Conservation (phyloP, 2,888 invertebrate genomes). For the Chloromyia formosa region DNA sequence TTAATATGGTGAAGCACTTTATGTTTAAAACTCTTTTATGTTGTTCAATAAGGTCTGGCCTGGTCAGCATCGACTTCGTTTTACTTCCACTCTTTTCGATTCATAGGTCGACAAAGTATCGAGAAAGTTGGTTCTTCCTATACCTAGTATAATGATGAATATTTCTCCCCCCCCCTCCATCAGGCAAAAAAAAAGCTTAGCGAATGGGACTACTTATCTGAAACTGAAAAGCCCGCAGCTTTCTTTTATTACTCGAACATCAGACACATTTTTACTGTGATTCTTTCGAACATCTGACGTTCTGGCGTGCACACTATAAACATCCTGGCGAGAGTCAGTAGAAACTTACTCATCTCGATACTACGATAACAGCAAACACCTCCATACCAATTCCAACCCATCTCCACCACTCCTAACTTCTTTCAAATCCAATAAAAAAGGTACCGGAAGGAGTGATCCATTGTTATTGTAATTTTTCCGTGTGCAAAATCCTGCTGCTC, state of each 20-base stretch:
- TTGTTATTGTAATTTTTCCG: conserved; percentile 12
- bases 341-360: no score
- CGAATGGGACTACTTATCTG: conserved; percentile 22
- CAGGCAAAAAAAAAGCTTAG: no score
- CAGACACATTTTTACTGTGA: background rate
- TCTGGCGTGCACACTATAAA: conserved; percentile 20
- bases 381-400: background rate
- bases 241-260: conserved; percentile 22
- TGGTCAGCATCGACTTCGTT: no score
- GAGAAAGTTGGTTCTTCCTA: no score
- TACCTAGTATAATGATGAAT: no score
- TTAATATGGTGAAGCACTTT: no score
- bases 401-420: no score
- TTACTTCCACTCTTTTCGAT: no score
- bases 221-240: conserved; percentile 29
- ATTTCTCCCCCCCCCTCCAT: no score
- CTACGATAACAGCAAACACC: conserved; percentile 15
- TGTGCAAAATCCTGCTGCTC: background rate
- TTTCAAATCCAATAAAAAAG: conserved; percentile 6
- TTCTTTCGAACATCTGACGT: conserved; percentile 23
- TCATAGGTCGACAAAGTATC: no score
- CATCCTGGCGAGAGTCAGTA: conserved; percentile 5
- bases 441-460: conserved; percentile 1
- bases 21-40: no score
- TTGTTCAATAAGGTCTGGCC: no score